phyloP scores from a whole-genome alignment of 1,140 invertebrate genomes.

The Phortica variegata region DNA sequence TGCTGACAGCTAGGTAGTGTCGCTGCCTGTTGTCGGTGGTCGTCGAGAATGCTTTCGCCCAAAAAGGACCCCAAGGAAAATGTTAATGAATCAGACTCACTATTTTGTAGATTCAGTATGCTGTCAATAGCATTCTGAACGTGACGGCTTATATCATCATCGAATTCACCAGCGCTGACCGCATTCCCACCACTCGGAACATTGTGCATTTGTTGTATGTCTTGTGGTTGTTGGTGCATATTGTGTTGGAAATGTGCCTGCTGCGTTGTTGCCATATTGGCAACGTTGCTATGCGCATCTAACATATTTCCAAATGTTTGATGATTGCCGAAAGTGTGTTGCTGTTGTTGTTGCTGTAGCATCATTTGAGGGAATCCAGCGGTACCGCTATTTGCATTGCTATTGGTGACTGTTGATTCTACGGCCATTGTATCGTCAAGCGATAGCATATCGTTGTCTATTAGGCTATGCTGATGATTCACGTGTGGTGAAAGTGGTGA shows the following conservation, averaged over 20 bases:
- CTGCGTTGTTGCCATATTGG: slow-evolving; percentile 24
- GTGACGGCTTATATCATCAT: slow-evolving; percentile 71
- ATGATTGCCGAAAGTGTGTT: slow-evolving; percentile 37
- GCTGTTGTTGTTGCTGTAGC: slow-evolving; percentile 28
- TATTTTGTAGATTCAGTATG: slow-evolving; percentile 70
- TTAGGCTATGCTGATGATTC: slow-evolving; percentile 32
- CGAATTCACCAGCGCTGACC: slow-evolving; percentile 45
- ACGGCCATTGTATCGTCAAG: slow-evolving; percentile 37
- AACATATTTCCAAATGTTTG: slow-evolving; percentile 32
- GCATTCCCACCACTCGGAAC: too few species aligned
- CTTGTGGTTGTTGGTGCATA: slow-evolving; percentile 38
- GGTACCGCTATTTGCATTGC: slow-evolving; percentile 10
- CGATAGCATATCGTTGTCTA: slow-evolving; percentile 43
- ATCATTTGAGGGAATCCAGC: slow-evolving; percentile 33
- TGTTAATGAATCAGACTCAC: slow-evolving; percentile 46
- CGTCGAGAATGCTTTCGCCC: slow-evolving; percentile 49
- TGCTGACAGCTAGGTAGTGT: slow-evolving; percentile 44
- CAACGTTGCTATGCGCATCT: slow-evolving; percentile 22
- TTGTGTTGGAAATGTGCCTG: slow-evolving; percentile 30
- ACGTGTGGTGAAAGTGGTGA: slow-evolving; percentile 43
- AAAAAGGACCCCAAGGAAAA: slow-evolving; percentile 51
- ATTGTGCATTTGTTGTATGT: slow-evolving; percentile 51
- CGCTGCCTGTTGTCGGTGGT: slow-evolving; percentile 33
- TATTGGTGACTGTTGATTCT: slow-evolving; percentile 20
- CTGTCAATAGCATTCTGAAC: slow-evolving; percentile 77